Evolutionary conservation across 1,140 invertebrate species (phyloP), one percentile per base, ranked within the genome.

Genomic region (Maconellicoccus hirsutus): DNA sequence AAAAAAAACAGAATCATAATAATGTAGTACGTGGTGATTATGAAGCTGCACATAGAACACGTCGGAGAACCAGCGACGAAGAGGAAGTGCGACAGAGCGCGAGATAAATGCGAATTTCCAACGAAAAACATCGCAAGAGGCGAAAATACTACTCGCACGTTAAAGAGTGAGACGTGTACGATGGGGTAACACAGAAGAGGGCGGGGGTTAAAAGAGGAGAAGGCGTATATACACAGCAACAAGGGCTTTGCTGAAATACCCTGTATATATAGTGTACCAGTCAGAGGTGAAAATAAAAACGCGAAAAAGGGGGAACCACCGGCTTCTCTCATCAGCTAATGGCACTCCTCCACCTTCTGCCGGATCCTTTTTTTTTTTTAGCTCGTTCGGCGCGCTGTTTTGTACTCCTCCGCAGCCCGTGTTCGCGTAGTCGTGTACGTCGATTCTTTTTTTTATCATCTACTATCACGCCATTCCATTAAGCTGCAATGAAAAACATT

Each of bases 401-500:
- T 59, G 22, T 33, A 3, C 29, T 33, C 29, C 29, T 33, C n/a
- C 42, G 42, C 42, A 16, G n/a, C 42, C n/a, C 6, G 29, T 6
- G 29, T 12, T 33, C 29, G 29, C 29, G 29, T n/a, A n/a, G n/a
- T n/a, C n/a, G n/a, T n/a, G n/a, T n/a, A n/a, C n/a, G n/a, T n/a
- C 29, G 29, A 33, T 33, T 33, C 12, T n/a, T 52, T 66, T 66
- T 66, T 66, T 26, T 66, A 66, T 66, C 61, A 66, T 66, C 25
- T 25, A 66, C 61, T 66, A 66, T 66, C 61, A 66, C 61, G 61
- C 61, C 61, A 66, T 66, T 66, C 61, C 61, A 66, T 66, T 66
- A 66, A 66, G 61, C 61, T 66, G 61, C 61, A 66, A 66, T 66
- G 61, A 66, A 66, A 66, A 66, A 66, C 61, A 66, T 66, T 66